Conservation (phyloP, 2,888 invertebrate genomes). For the Aphodius granarius region DNA sequence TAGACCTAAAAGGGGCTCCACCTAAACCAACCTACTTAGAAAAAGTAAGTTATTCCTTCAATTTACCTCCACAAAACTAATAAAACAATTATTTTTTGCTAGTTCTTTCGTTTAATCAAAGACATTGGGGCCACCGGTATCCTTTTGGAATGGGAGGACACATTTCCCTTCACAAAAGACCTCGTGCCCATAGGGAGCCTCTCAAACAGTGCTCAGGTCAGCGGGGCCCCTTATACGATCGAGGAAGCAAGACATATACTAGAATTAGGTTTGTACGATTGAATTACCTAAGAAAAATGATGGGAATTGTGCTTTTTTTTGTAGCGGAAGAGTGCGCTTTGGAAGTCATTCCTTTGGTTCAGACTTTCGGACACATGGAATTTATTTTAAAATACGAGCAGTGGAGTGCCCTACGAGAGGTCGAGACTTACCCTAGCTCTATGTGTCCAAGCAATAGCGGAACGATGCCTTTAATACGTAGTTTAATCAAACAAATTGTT, state of each 20-base stretch:
- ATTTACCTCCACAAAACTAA: not conserved
- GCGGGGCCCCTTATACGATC: conserved; percentile 65
- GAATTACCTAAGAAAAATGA: not conserved
- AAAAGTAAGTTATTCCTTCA: conserved; percentile 51
- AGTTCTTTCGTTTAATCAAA: conserved; percentile 64
- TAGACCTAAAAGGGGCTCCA: conserved; percentile 77
- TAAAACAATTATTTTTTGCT: conserved; percentile 33
- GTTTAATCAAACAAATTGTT: conserved; percentile 73
- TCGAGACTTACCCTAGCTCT: conserved; percentile 67
- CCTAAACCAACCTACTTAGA: conserved; percentile 63
- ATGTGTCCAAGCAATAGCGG: conserved; percentile 72
- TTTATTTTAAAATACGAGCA: conserved; percentile 75
- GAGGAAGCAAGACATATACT: conserved; percentile 70
- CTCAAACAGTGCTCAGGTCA: conserved; percentile 54
- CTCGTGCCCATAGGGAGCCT: conserved; percentile 63
- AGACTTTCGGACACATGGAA: conserved; percentile 87
- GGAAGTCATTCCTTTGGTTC: conserved; percentile 78
- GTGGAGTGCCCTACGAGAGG: conserved; percentile 68
- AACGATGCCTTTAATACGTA: conserved; percentile 63
- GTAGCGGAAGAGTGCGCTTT: conserved; percentile 65
- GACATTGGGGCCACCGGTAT: conserved; percentile 80
- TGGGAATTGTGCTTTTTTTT: conserved; percentile 6
- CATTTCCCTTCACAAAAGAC: conserved; percentile 75
- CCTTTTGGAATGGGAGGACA: conserved; percentile 87
- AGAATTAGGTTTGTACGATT: conserved; percentile 54